Evolutionary conservation across 2,888 invertebrate genomes (phyloP), one percentile per base, ranked within the genome.

Genomic region (Sarcophaga carnaria): DNA sequence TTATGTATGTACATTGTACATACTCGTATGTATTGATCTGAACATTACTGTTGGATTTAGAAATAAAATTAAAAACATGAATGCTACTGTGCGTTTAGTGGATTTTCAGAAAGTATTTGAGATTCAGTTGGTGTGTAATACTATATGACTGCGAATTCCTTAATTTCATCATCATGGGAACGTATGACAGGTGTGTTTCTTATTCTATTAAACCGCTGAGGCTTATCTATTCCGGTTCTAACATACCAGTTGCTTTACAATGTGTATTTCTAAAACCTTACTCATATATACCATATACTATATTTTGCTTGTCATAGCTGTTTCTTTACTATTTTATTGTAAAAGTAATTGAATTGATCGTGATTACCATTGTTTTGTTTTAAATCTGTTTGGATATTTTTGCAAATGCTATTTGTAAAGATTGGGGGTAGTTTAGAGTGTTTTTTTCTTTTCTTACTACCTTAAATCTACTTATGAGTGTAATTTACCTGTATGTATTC

Each of bases 331-430:
- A 66, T 66, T 75, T 70, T 64, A 11, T 12, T 54, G 54, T 17
- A 54, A 54, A 17, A 54, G 85, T 91, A 92, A 92, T 92, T 91
- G 91, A 91, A 91, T 91, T 91, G 91, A 91, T 91, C 91, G 89
- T 90, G 91, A 91, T 89, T 89, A 88, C 89, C 89, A 91, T 91
- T 91, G 91, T 92, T 89, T 87, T 70, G 71, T 66, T 10, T 69
- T 71, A 89, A 88, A 89, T 89, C 86, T 89, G 85, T 86, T 83
- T 83, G 88, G 74, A 70, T 17, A 80, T 85, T 89, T 88, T 87
- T 75, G 88, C 88, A 88, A 88, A 89, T 86, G 72, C 86, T 45
- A 70, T 81, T 83, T 83, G 22, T 49, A 27, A 76, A 75, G 20
- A 17, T 67, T 80, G 27, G 47, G 78, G 76, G 86, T 81, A 82